Percentiles rank a stretch among this genome's conserved stretches.
These are phyloP conservation scores for Hypena proboscidalis DNA, from an alignment of 2,888 invertebrate genomes.

Conservation along the genomic window DNA sequence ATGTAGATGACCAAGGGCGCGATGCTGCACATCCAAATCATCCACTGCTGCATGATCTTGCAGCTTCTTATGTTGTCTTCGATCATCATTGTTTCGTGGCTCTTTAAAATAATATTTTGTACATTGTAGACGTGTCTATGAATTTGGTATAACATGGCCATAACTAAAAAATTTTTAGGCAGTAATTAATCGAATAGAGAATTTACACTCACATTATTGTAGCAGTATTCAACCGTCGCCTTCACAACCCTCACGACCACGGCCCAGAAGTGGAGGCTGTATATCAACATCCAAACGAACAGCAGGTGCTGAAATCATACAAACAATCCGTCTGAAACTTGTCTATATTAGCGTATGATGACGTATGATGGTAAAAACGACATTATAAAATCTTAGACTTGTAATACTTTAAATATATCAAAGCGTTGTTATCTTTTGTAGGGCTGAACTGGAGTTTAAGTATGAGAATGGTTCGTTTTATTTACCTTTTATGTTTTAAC, in stretches of 20 bases:
- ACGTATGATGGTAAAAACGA: too few species aligned
- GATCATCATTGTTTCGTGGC: constrained; percentile 29
- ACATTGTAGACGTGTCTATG: background rate
- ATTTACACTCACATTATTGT: constrained; percentile 61
- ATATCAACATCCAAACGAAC: constrained; percentile 77
- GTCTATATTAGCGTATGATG: too few species aligned
- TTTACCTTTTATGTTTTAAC: too few species aligned
- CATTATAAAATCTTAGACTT: too few species aligned
- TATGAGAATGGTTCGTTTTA: too few species aligned
- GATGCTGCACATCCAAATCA: constrained; percentile 66
- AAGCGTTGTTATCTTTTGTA: too few species aligned
- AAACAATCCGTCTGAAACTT: too few species aligned
- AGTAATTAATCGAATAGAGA: too few species aligned
- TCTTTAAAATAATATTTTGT: constrained; percentile 31
- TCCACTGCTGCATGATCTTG: constrained; percentile 68
- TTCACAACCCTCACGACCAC: constrained; percentile 64
- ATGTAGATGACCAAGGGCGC: constrained; percentile 64
- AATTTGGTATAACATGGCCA: background rate
- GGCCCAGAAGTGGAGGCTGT: constrained; percentile 76
- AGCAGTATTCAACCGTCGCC: constrained; percentile 62
- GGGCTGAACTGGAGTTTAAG: too few species aligned
- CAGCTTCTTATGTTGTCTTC: constrained; percentile 51
- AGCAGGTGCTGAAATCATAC: constrained; percentile 64
- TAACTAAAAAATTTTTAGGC: background rate
- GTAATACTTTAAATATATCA: too few species aligned